Percentiles rank a stretch among this genome's conserved stretches.
Evolutionary conservation across 2,888 invertebrate species (phyloP).

Genomic region (Carabus problematicus): DNA sequence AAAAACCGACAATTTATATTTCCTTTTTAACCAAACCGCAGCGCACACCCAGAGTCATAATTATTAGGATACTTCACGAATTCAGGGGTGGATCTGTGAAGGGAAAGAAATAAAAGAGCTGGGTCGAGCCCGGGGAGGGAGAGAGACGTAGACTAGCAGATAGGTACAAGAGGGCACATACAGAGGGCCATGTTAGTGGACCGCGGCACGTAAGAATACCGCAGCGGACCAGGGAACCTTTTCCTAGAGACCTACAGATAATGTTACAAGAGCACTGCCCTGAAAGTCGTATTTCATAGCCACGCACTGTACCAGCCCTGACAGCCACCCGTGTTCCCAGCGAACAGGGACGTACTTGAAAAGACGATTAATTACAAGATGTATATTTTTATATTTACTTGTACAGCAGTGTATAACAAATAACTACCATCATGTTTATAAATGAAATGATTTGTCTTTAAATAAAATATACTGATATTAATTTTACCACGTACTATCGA

Average conservation of each 20-base stretch:
- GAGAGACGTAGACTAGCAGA: not conserved
- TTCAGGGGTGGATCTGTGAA: slow-evolving; percentile 4
- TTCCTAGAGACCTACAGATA: slow-evolving; percentile 33
- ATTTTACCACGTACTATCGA: no score
- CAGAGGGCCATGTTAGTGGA: slow-evolving; percentile 3
- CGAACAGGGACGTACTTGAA: slow-evolving; percentile 18
- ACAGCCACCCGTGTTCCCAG: slow-evolving; percentile 12
- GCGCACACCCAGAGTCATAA: slow-evolving; percentile 13
- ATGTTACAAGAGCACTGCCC: slow-evolving; percentile 41
- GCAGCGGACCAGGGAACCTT: slow-evolving; percentile 31
- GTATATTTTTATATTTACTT: not conserved
- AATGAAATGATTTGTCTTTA: no score
- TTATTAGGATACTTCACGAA: slow-evolving; percentile 33
- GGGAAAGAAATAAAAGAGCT: not conserved
- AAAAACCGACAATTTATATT: slow-evolving; percentile 33
- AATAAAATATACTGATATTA: no score
- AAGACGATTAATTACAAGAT: not conserved
- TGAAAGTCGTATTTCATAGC: slow-evolving; percentile 39
- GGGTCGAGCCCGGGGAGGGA: not conserved
- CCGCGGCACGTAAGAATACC: not conserved
- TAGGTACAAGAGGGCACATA: not conserved
- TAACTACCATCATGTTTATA: no score
- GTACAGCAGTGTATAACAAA: no score
- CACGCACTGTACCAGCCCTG: slow-evolving; percentile 12
- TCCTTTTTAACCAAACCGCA: slow-evolving; percentile 21